Percentiles rank a stretch among this genome's conserved stretches.
Evolutionary conservation across 2,113 vertebrate species (phyloP).

Genomic region (Callipepla californica): DNA sequence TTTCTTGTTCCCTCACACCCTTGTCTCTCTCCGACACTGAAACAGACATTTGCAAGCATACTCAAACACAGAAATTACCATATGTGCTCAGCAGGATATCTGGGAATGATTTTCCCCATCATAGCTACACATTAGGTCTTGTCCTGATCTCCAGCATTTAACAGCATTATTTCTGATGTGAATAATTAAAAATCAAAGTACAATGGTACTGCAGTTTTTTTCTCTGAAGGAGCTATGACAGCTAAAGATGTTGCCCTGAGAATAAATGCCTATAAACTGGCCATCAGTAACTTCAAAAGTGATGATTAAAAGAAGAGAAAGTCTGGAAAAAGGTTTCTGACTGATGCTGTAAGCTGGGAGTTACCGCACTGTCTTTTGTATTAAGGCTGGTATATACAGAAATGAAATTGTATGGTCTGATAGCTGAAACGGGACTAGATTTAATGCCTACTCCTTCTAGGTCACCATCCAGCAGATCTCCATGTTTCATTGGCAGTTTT

Average conservation of each 20-base stretch:
- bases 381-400: neutral
- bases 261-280: neutral
- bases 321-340: neutral
- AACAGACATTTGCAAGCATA: conserved; percentile 18
- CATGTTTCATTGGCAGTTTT: neutral
- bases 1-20: neutral
- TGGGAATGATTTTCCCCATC: conserved; percentile 6
- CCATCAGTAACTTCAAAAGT: neutral
- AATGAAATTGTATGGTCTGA: neutral
- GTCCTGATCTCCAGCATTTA: conserved; percentile 20
- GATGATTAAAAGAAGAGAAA: neutral
- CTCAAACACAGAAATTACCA: conserved; percentile 11
- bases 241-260: neutral
- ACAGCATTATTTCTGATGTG: conserved; percentile 9
- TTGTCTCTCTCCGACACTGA: neutral
- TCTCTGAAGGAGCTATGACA: neutral
- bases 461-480: neutral
- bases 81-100: conserved; percentile 23
- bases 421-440: neutral
- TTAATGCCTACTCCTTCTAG: neutral
- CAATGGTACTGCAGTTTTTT: neutral
- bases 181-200: conserved; percentile 42
- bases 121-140: neutral
- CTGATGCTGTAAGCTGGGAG: neutral
- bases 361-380: neutral